Evolutionary conservation across 1,140 invertebrate species (phyloP), one percentile per base, ranked within the genome.

Genomic region (Chrysoperla carnea): DNA sequence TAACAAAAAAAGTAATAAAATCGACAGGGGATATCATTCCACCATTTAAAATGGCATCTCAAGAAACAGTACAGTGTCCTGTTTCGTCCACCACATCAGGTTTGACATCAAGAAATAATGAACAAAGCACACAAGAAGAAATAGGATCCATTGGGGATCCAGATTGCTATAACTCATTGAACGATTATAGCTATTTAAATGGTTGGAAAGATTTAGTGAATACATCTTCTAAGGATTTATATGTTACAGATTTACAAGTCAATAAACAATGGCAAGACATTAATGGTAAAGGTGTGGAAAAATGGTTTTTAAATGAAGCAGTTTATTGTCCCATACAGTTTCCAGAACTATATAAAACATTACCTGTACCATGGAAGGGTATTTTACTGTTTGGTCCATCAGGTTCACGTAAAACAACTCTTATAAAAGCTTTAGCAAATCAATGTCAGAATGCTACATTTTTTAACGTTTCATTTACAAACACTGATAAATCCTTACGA

Each of bases 391-490:
- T 86, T 57, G 91, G 89, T 0, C 87, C 89, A 4, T 87, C 90
- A 0, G 89, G 69, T 3, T 63, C 69, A 53, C 88, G 88, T 6
- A 93, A 94, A 65, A 93, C 89, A 0, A 64, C 89, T 52, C 59
- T 95, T 47, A 90, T 89, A 1, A 88, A 84, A 63, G 86, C 87
- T 1, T 73, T 90, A 1, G 88, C 89, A 6, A 74, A 76, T 6
- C 85, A 93, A 61, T 82, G 82, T 37, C 67, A 75, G 29, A 78
- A 78, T n/a, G 60, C 45, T 6, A 85, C 85, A 0, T 93, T 94
- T 60, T 91, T 95, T 56, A 94, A 93, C 52, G 77, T 95, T 27
- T 84, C 87, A 0, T 81, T 85, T 29, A 88, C 87, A 48, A n/a
- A n/a, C n/a, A n/a, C n/a, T n/a, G n/a, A n/a, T n/a, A n/a, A n/a